Percentiles rank a stretch among this genome's conserved stretches.
phyloP scores from a whole-genome alignment of 2,113 vertebrate genomes.

The Benitochromis conjunctus region DNA sequence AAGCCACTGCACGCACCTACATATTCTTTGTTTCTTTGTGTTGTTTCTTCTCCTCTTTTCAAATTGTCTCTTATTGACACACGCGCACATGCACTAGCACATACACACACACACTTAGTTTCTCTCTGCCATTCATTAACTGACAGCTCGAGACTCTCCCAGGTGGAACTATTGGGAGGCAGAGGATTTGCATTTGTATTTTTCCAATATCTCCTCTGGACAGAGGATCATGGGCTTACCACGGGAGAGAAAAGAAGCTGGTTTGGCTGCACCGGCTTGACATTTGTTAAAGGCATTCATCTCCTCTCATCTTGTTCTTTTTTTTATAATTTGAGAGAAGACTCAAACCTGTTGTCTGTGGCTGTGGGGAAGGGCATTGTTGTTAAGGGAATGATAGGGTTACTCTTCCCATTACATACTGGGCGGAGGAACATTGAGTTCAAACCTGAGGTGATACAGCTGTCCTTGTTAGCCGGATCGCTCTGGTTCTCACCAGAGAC shows the following conservation, averaged over 20 bases:
- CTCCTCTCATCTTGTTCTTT: conserved; percentile 9
- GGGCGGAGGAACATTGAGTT: conserved; percentile 20
- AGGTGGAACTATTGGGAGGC: conserved; percentile 43
- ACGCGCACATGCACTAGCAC: neutral
- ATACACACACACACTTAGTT: neutral
- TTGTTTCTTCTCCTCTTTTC: neutral
- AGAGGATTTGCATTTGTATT: conserved; percentile 70
- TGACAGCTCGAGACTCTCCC: conserved; percentile 47
- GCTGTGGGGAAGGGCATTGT: conserved; percentile 23
- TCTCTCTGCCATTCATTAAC: conserved; percentile 46
- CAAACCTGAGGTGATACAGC: neutral
- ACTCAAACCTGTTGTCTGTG: conserved; percentile 10
- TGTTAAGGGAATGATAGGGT: conserved; percentile 11
- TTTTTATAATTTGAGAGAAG: conserved; percentile 16
- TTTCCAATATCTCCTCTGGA: conserved; percentile 57
- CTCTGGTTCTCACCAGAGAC: neutral
- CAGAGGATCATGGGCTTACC: conserved; percentile 52
- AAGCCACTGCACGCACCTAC: conserved; percentile 9
- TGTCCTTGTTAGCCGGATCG: neutral
- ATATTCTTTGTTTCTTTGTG: conserved; percentile 1
- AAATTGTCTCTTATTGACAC: neutral
- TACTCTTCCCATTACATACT: neutral
- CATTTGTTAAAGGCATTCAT: conserved; percentile 46
- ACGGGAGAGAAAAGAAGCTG: neutral
- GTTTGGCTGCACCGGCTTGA: conserved; percentile 8